Conservation (phyloP, 2,113 vertebrate species). For the Noctilio leporinus region DNA sequence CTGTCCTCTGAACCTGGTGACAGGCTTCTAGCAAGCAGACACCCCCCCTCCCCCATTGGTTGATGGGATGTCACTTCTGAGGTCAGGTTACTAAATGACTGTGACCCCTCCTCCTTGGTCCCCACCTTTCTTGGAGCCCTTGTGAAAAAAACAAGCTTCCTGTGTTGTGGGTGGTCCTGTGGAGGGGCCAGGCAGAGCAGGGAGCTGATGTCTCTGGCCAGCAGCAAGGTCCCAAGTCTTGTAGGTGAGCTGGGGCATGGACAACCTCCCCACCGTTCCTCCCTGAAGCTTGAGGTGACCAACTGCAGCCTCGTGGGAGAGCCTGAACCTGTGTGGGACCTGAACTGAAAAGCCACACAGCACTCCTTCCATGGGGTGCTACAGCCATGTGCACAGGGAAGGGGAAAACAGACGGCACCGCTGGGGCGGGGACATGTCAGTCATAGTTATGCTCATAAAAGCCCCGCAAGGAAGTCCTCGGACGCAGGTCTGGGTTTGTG, state of each 20-base stretch:
- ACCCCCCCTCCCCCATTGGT: too few relatives aligned
- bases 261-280: background rate
- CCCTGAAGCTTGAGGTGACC: background rate
- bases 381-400: background rate
- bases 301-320: background rate
- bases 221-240: background rate
- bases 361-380: background rate
- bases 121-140: background rate
- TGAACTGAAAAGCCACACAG: background rate
- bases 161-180: background rate
- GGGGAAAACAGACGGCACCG: background rate
- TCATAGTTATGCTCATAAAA: conserved; percentile 59
- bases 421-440: too few relatives aligned
- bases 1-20: background rate
- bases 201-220: background rate
- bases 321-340: background rate
- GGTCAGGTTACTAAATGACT: background rate
- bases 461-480: conserved; percentile 65
- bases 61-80: background rate
- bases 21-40: background rate
- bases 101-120: too few relatives aligned
- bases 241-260: background rate
- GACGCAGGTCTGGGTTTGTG: conserved; percentile 73
- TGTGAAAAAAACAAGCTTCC: background rate
- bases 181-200: accelerated